Evolutionary conservation across 2,888 invertebrate genomes (phyloP), one percentile per base, ranked within the genome.

Genomic region (Cephonodes hylas): DNA sequence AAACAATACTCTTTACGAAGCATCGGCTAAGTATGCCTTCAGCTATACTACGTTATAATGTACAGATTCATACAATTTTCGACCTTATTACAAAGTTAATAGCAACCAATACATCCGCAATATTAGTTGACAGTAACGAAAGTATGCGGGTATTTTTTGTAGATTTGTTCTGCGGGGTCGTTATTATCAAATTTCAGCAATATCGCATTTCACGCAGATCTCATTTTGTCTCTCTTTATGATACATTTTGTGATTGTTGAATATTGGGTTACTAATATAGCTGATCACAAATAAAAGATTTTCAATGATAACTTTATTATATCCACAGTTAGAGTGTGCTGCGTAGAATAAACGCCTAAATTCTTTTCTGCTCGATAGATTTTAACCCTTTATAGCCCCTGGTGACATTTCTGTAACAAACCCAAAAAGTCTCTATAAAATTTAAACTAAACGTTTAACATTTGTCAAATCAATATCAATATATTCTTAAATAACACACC

Each of bases 101-200:
- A 53, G 31, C 2, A 6, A 53, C 27, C 18, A 31, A 18, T 10
- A 53, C 10, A n/a, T 18, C 38, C 15, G 38, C n/a, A 56, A 34
- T 20, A 23, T 58, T n/a, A 38, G 4, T 6, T 13, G 23, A 38
- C 34, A 58, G n/a, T 10, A 18, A 8, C 3, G 45, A 15, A 45
- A 46, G 53, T 67, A 81, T 83, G 78, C 82, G 83, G 82, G 82
- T 66, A 15, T 58, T 70, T 66, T 72, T 69, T 72, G 73, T 69
- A 66, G 71, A 77, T 77, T 77, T 74, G 74, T 71, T 70, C 71
- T 60, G 65, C 68, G 72, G 70, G 62, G 62, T 63, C 67, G 74
- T 77, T 74, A 70, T 73, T 74, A 73, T 84, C 81, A 70, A 75
- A 75, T 84, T 83, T 77, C 83, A 79, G 74, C 68, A 71, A 66